These are phyloP conservation scores for Synanceia verrucosa DNA, from an alignment of 2,797 vertebrate genomes.

Conservation along the genomic window DNA sequence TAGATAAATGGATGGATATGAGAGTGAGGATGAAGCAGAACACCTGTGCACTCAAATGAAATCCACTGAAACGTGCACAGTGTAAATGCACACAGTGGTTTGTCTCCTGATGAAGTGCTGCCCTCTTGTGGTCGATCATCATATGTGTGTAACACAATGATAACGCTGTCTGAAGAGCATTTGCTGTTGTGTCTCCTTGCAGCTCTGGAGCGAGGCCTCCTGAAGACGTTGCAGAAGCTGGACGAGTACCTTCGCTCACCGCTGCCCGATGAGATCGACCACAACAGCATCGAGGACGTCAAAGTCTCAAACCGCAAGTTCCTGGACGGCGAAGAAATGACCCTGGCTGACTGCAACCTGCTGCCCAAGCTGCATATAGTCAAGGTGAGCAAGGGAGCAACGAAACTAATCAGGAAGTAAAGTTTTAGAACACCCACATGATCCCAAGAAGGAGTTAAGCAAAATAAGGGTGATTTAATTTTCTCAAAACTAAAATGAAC, in stretches of 20 bases:
- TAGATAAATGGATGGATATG: background rate
- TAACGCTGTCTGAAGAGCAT: background rate
- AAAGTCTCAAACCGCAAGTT: conserved; percentile 89
- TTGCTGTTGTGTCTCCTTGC: background rate
- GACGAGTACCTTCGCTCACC: conserved; percentile 94
- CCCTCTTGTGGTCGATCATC: conserved; percentile 68
- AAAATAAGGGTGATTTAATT: background rate
- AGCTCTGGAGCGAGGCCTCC: conserved; percentile 91
- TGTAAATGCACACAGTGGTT: too few relatives aligned
- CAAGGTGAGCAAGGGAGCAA: conserved; percentile 82
- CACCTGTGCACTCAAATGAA: background rate
- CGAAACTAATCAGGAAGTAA: too few relatives aligned
- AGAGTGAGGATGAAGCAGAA: background rate
- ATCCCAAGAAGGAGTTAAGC: background rate
- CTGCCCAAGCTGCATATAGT: conserved; percentile 98
- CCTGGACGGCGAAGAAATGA: conserved; percentile 97
- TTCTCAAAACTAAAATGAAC: background rate
- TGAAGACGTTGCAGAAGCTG: conserved; percentile 97
- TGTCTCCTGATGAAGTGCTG: conserved; percentile 55
- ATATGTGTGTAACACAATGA: background rate
- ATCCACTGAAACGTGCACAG: background rate
- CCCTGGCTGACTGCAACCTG: conserved; percentile 96
- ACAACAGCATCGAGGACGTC: conserved; percentile 95
- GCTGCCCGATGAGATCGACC: conserved; percentile 96
- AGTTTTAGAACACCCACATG: background rate